Evolutionary conservation across 2,888 invertebrate genomes (phyloP).

Genomic region (Caenorhabditis uteleia): DNA sequence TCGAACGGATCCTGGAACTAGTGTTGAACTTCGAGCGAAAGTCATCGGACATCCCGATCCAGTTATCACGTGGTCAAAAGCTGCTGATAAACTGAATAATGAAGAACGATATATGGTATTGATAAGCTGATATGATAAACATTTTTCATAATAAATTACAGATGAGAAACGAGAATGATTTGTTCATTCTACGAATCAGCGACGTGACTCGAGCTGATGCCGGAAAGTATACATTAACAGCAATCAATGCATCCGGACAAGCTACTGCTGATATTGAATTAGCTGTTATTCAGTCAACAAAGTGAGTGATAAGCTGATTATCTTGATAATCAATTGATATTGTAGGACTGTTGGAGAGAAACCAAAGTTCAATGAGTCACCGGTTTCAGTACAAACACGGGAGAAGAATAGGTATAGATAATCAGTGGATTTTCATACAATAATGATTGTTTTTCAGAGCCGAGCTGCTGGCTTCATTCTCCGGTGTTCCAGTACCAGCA

Average conservation of each 20-base stretch:
- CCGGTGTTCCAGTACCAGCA: slow-evolving; percentile 55
- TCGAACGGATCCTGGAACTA: slow-evolving; percentile 43
- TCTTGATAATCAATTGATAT: not conserved
- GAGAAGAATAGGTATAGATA: slow-evolving; percentile 35
- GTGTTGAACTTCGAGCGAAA: slow-evolving; percentile 49
- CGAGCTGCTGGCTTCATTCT: slow-evolving; percentile 58
- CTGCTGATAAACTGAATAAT: slow-evolving; percentile 30
- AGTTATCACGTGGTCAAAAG: slow-evolving; percentile 57
- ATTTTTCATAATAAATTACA: slow-evolving; percentile 13
- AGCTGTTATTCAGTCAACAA: slow-evolving; percentile 39
- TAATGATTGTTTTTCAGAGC: slow-evolving; percentile 32
- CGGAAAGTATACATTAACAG: slow-evolving; percentile 57
- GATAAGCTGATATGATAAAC: not conserved
- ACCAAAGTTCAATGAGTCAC: slow-evolving; percentile 57
- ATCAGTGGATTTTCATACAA: not conserved
- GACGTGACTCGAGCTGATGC: slow-evolving; percentile 49
- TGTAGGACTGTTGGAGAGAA: slow-evolving; percentile 40
- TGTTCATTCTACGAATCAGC: slow-evolving; percentile 55
- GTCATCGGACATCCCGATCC: slow-evolving; percentile 60
- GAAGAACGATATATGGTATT: slow-evolving; percentile 48
- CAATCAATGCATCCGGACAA: slow-evolving; percentile 55
- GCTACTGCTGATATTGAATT: slow-evolving; percentile 42
- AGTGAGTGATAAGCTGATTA: slow-evolving; percentile 12
- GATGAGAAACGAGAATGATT: slow-evolving; percentile 55
- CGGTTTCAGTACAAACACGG: slow-evolving; percentile 57